Percentiles rank a stretch among this genome's conserved stretches.
Conservation (phyloP, 2,888 invertebrate species). For the Xylophagus ater region DNA sequence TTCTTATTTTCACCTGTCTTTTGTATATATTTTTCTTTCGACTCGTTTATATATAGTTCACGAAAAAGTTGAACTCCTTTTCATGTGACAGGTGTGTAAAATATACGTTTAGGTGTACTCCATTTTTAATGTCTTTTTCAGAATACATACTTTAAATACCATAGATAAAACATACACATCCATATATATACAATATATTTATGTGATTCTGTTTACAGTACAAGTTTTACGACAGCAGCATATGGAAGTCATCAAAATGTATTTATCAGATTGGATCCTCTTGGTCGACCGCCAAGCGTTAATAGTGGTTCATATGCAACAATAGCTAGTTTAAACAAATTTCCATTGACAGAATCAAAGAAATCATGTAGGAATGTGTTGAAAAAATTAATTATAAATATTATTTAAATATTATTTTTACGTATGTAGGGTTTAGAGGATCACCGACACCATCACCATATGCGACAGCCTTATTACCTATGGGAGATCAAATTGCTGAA, state of each 20-base stretch:
- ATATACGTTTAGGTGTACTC: too few relatives aligned
- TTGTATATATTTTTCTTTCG: too few relatives aligned
- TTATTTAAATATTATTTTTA: slow-evolving; percentile 9
- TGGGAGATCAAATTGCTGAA: slow-evolving; percentile 38
- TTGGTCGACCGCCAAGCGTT: slow-evolving; percentile 60
- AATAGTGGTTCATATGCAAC: slow-evolving; percentile 73
- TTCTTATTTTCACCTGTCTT: too few relatives aligned
- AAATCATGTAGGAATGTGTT: slow-evolving; percentile 31
- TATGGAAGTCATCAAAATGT: slow-evolving; percentile 68
- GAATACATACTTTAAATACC: too few relatives aligned
- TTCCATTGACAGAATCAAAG: slow-evolving; percentile 44
- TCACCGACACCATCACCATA: slow-evolving; percentile 56
- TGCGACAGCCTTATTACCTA: slow-evolving; percentile 50
- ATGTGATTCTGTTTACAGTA: slow-evolving; percentile 47
- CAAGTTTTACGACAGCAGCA: slow-evolving; percentile 65
- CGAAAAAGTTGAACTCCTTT: too few relatives aligned
- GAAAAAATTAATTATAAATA: neutral
- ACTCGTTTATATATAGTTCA: too few relatives aligned
- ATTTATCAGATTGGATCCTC: slow-evolving; percentile 60
- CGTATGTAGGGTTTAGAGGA: slow-evolving; percentile 32
- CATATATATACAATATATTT: too few relatives aligned
- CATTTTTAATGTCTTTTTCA: too few relatives aligned
- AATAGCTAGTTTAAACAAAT: slow-evolving; percentile 70
- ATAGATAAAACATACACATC: too few relatives aligned
- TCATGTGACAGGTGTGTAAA: too few relatives aligned